These are phyloP conservation scores for Lycaon pictus DNA, from an alignment of 2,113 vertebrate genomes.

Conservation along the genomic window DNA sequence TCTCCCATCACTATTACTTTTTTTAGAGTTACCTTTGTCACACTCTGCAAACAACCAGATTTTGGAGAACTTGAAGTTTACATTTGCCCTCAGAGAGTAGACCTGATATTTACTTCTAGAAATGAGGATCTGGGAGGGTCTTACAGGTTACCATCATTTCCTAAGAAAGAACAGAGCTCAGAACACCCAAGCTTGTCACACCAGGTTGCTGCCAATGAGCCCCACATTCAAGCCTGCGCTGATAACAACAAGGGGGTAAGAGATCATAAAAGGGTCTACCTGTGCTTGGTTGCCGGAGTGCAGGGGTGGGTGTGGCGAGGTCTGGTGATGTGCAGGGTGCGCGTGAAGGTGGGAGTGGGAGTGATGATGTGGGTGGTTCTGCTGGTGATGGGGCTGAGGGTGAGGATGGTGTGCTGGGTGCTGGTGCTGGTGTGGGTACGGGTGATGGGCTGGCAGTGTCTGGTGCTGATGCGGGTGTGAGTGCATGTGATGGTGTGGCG, in stretches of 20 bases:
- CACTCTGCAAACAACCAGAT: not conserved
- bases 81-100: not conserved
- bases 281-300: slow-evolving; percentile 95
- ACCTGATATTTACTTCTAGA: not conserved
- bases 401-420: slow-evolving; percentile 94
- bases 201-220: not conserved
- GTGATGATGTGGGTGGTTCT: slow-evolving; percentile 95
- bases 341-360: slow-evolving; percentile 95
- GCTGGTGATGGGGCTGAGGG: slow-evolving; percentile 94
- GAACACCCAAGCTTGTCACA: not conserved
- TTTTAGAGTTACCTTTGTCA: not conserved
- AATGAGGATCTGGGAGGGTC: not conserved
- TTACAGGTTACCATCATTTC: not conserved
- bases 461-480: slow-evolving; percentile 97
- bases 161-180: not conserved
- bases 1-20: not conserved
- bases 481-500: slow-evolving; percentile 96
- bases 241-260: not conserved
- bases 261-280: slow-evolving; percentile 85
- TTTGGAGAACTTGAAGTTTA: not conserved
- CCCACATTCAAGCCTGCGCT: not conserved
- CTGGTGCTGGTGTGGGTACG: slow-evolving; percentile 93
- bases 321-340: slow-evolving; percentile 96
- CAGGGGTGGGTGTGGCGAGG: slow-evolving; percentile 94
- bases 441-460: slow-evolving; percentile 91